phyloP scores from a whole-genome alignment of 1,140 invertebrate species.

The Hyposmocoma kahamanoa region DNA sequence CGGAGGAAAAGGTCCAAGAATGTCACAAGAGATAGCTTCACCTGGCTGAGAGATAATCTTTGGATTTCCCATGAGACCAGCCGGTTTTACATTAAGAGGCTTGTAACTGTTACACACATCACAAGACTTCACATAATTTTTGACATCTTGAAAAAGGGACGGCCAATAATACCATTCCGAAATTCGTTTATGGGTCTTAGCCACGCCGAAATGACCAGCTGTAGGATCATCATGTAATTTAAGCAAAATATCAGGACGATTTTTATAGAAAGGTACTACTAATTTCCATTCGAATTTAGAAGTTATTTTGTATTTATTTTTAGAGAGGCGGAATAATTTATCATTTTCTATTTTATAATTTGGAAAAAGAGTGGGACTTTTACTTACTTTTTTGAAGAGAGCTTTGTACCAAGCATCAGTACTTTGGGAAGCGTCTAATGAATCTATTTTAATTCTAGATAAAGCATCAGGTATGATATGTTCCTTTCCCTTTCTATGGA shows the following conservation, averaged over 20 bases:
- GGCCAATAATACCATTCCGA: conserved; percentile 14
- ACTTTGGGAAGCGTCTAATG: conserved; percentile 9
- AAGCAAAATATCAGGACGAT: neutral
- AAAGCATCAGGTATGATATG: conserved; percentile 46
- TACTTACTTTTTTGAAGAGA: conserved; percentile 5
- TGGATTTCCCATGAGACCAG: conserved; percentile 20
- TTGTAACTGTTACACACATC: conserved; percentile 15
- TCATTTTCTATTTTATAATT: neutral
- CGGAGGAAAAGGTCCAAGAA: conserved; percentile 26
- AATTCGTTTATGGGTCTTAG: conserved; percentile 9
- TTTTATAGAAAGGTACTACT: conserved; percentile 6
- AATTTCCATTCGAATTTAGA: conserved; percentile 6
- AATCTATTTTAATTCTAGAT: conserved; percentile 19
- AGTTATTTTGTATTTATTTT: neutral
- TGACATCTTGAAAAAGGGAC: conserved; percentile 6
- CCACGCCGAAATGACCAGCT: conserved; percentile 12
- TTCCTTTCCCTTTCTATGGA: conserved; percentile 34
- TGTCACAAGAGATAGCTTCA: conserved; percentile 18
- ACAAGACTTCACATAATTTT: conserved; percentile 11
- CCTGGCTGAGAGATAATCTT: conserved; percentile 19
- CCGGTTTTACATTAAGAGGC: conserved; percentile 9
- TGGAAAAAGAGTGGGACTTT: neutral
- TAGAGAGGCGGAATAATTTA: neutral
- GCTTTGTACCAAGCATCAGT: conserved; percentile 27
- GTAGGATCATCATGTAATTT: conserved; percentile 11